phyloP scores from a whole-genome alignment of 2,113 vertebrate species.

The Donacobius atricapilla region DNA sequence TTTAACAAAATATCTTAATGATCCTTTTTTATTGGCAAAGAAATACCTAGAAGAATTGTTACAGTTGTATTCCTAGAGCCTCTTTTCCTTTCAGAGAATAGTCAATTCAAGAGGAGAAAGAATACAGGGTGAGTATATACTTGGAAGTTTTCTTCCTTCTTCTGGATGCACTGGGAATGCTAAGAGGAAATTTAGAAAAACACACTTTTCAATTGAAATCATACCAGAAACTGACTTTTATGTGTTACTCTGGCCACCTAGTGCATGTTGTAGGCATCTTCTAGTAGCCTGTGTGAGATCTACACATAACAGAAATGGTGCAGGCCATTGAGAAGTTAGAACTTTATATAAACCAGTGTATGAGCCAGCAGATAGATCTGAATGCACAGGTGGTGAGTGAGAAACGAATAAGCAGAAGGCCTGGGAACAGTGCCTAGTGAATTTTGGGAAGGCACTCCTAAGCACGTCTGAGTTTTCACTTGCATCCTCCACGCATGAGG shows the following conservation, averaged over 20 bases:
- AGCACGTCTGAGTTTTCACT: constrained; percentile 2
- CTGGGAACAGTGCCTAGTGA: constrained; percentile 40
- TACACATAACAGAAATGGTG: not conserved
- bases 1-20: not conserved
- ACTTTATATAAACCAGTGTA: not conserved
- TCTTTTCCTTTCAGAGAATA: not conserved
- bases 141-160: not conserved
- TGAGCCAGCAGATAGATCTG: constrained; percentile 33
- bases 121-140: not conserved
- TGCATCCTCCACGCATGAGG: not conserved
- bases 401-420: constrained; percentile 48
- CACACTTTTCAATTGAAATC: not conserved
- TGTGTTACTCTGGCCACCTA: not conserved
- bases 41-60: not conserved
- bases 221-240: not conserved
- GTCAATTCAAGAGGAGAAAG: not conserved
- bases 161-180: not conserved
- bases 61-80: not conserved
- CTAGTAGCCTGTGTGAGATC: not conserved
- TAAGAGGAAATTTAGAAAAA: not conserved
- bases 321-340: not conserved
- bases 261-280: not conserved
- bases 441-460: constrained; percentile 30
- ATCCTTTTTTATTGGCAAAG: not conserved
- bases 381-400: constrained; percentile 49